Conservation (phyloP, 2,113 vertebrate species). For the Pygoscelis adeliae region DNA sequence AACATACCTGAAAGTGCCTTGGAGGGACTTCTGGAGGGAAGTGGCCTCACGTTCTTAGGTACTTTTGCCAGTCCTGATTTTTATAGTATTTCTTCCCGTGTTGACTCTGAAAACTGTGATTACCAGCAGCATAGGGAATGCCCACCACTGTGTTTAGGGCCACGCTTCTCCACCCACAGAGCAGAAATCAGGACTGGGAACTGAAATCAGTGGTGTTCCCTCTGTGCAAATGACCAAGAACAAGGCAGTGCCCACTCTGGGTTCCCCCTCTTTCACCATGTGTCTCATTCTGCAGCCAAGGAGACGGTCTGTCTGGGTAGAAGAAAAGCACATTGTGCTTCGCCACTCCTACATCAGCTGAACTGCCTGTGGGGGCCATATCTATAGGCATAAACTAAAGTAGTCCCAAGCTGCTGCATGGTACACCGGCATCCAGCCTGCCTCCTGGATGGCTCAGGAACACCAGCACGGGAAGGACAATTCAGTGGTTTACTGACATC, state of each 20-base stretch:
- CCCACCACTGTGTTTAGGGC: neutral
- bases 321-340: neutral
- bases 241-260: neutral
- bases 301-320: neutral
- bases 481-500: neutral
- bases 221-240: neutral
- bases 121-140: neutral
- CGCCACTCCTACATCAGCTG: neutral
- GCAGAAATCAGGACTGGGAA: neutral
- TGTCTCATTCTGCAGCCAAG: neutral
- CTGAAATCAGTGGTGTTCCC: neutral
- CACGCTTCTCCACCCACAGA: neutral
- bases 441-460: neutral
- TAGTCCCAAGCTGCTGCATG: neutral
- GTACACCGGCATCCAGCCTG: neutral
- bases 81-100: neutral
- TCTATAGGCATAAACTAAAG: neutral
- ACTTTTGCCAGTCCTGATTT: neutral
- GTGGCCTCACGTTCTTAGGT: neutral
- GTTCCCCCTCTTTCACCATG: neutral
- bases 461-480: neutral
- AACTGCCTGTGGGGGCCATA: neutral
- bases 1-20: neutral
- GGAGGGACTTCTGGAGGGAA: neutral
- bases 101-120: neutral